A percentile compares a stretch with the other conserved stretches of the same genome.
Evolutionary conservation across 2,888 invertebrate species (phyloP).

Genomic region (Dynastes hyllus): DNA sequence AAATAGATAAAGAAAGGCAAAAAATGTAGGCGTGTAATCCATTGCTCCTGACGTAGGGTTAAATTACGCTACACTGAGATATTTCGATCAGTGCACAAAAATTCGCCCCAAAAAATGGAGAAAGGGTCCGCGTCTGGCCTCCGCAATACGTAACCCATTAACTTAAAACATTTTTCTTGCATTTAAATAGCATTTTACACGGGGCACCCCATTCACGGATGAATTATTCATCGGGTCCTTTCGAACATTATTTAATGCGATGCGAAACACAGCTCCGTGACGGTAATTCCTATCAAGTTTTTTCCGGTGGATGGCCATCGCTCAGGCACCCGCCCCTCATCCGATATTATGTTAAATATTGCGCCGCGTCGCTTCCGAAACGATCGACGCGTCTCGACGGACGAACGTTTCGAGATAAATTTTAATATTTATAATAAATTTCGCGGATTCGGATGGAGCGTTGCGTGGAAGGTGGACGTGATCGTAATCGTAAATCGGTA

Average conservation of each 20-base stretch:
- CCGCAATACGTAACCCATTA: conserved; percentile 15
- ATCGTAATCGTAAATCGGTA: not conserved
- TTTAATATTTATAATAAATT: conserved; percentile 37
- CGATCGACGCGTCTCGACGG: not conserved
- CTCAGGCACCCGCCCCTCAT: not conserved
- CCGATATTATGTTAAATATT: conserved; percentile 37
- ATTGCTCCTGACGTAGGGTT: too few relatives aligned
- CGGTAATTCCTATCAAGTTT: conserved; percentile 40
- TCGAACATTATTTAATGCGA: conserved; percentile 32
- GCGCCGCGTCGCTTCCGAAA: not conserved
- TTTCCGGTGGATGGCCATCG: not conserved
- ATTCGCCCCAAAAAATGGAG: too few relatives aligned
- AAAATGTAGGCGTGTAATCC: too few relatives aligned
- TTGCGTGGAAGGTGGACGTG: conserved; percentile 1
- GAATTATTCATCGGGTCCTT: conserved; percentile 34
- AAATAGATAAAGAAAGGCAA: too few relatives aligned
- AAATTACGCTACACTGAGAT: too few relatives aligned
- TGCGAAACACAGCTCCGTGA: conserved; percentile 35
- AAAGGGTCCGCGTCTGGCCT: too few relatives aligned
- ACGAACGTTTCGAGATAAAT: not conserved
- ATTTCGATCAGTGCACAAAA: too few relatives aligned
- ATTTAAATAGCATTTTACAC: conserved; percentile 45
- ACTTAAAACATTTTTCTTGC: conserved; percentile 39
- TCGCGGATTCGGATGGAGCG: not conserved
- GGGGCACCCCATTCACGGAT: not conserved